phyloP scores from a whole-genome alignment of 1,140 invertebrate genomes.

The Drosophila tristis region DNA sequence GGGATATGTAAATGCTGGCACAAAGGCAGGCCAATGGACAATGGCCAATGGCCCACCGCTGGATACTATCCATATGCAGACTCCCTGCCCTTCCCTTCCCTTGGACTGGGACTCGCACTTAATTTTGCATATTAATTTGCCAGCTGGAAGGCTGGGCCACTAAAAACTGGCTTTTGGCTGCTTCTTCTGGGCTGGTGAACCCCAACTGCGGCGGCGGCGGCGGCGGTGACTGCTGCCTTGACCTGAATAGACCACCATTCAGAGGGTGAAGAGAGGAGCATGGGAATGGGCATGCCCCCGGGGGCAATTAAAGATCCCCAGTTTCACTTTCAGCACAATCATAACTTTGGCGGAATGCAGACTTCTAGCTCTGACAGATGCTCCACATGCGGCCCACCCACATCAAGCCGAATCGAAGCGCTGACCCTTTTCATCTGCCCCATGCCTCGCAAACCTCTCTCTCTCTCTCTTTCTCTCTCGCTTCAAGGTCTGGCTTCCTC shows the following conservation, averaged over 20 bases:
- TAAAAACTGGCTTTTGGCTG: not conserved
- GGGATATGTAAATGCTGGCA: conserved; percentile 52
- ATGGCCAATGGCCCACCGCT: conserved; percentile 52
- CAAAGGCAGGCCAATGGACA: conserved; percentile 16
- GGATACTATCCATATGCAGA: conserved; percentile 60
- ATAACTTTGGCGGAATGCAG: conserved; percentile 33
- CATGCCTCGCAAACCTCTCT: conserved; percentile 6
- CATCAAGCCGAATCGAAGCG: conserved; percentile 29
- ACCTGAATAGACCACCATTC: conserved; percentile 29
- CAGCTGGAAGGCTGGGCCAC: conserved; percentile 23
- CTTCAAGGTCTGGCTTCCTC: conserved; percentile 38
- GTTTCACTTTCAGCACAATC: conserved; percentile 43
- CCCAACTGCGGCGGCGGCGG: not conserved
- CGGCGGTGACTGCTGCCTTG: conserved; percentile 18
- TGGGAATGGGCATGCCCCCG: too few species aligned
- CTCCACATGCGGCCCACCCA: conserved; percentile 55
- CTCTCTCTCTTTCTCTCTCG: not conserved
- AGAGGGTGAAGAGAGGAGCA: conserved; percentile 1
- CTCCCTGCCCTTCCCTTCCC: conserved; percentile 40
- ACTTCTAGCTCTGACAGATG: conserved; percentile 39
- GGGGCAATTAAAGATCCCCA: conserved; percentile 36
- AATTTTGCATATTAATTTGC: conserved; percentile 67
- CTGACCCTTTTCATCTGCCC: conserved; percentile 50
- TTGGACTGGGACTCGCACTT: conserved; percentile 43
- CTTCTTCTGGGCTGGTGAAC: conserved; percentile 2